phyloP scores from a whole-genome alignment of 2,797 vertebrate genomes.

The Hapalemur alaotrensis region DNA sequence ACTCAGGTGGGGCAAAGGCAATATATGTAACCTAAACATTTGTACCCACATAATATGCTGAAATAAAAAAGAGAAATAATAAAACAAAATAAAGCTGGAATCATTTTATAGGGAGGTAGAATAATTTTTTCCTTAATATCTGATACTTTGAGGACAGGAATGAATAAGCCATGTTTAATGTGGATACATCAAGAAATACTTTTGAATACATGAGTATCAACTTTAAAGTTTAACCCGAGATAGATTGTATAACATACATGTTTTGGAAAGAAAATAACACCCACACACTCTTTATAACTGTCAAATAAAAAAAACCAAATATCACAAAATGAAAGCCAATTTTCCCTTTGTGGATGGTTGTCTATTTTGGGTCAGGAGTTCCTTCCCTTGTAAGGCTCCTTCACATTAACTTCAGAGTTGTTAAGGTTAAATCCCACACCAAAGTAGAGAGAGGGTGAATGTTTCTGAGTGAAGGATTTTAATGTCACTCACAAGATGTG shows the following conservation, averaged over 20 bases:
- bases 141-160: too few relatives aligned
- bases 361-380: not conserved
- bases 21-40: too few relatives aligned
- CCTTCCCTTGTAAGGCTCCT: too few relatives aligned
- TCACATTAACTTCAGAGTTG: too few relatives aligned
- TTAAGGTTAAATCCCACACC: not conserved
- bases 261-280: not conserved
- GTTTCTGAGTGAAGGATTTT: not conserved
- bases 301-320: not conserved
- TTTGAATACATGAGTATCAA: not conserved
- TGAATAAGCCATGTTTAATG: not conserved
- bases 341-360: not conserved
- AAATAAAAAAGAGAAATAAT: too few relatives aligned
- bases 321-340: not conserved
- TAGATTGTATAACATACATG: accelerated
- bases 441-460: too few relatives aligned
- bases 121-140: not conserved
- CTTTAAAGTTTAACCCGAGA: not conserved
- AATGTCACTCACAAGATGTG: not conserved
- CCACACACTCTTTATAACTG: accelerated
- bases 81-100: not conserved
- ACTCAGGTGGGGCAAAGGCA: too few relatives aligned
- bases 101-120: not conserved
- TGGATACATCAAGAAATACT: too few relatives aligned
- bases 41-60: too few relatives aligned